Percentiles rank a stretch among this genome's conserved stretches.
Evolutionary conservation across 2,113 vertebrate species (phyloP).

Genomic region (Channa argus): DNA sequence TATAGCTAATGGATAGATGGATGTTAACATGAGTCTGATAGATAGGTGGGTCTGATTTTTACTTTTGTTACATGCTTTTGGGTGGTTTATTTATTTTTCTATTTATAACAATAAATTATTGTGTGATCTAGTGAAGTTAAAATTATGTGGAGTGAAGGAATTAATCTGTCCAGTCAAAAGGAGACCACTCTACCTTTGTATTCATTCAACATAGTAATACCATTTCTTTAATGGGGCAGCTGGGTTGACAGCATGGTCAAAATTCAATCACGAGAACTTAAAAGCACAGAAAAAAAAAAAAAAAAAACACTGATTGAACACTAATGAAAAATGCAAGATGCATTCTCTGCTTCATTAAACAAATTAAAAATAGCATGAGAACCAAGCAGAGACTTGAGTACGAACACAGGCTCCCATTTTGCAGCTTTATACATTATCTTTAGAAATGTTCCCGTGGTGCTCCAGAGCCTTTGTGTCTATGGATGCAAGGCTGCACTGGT

Average conservation of each 20-base stretch:
- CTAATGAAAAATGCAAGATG: slow-evolving; percentile 51
- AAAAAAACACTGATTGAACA: slow-evolving; percentile 63
- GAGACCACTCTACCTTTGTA: slow-evolving; percentile 23
- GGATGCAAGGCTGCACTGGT: slow-evolving; percentile 58
- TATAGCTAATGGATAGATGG: too few species aligned
- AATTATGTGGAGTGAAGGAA: too few species aligned
- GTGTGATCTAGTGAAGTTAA: too few species aligned
- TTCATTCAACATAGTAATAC: slow-evolving; percentile 69
- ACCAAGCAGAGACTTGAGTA: slow-evolving; percentile 45
- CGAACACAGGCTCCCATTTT: slow-evolving; percentile 35
- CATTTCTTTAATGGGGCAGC: slow-evolving; percentile 83
- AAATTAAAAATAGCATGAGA: slow-evolving; percentile 50
- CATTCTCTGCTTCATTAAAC: slow-evolving; percentile 59
- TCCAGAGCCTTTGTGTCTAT: slow-evolving; percentile 38
- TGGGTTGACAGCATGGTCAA: slow-evolving; percentile 76
- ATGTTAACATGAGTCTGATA: too few species aligned
- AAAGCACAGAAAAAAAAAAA: slow-evolving; percentile 61
- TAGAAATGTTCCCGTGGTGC: slow-evolving; percentile 51
- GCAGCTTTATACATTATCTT: slow-evolving; percentile 47
- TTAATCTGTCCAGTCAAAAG: background rate
- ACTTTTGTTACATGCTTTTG: too few species aligned
- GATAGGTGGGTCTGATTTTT: too few species aligned
- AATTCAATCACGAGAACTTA: slow-evolving; percentile 75
- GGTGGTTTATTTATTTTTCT: too few species aligned
- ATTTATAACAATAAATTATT: too few species aligned